These are phyloP conservation scores for Brachystomella parvula DNA, from an alignment of 1,140 invertebrate species.

Conservation along the genomic window DNA sequence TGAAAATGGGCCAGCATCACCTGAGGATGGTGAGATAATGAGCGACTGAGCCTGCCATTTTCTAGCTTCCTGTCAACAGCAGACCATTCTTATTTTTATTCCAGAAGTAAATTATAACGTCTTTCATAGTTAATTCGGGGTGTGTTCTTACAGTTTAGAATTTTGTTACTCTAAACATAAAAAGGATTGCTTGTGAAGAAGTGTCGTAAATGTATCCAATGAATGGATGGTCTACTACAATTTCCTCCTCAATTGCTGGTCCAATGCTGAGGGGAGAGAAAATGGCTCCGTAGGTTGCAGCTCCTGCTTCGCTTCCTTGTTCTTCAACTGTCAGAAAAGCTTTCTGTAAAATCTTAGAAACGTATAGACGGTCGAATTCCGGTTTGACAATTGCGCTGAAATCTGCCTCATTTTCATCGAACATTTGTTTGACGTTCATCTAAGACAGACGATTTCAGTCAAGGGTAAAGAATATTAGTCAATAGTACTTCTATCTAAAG, in stretches of 20 bases:
- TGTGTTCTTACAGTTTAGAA: slow-evolving; percentile 16
- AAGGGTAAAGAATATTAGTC: not conserved
- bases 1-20: no score
- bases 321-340: slow-evolving; percentile 14
- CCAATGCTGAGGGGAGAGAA: slow-evolving; percentile 32
- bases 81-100: no score
- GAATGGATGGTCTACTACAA: slow-evolving; percentile 24
- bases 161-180: slow-evolving; percentile 15
- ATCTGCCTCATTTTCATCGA: slow-evolving; percentile 20
- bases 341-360: slow-evolving; percentile 26
- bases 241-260: slow-evolving; percentile 26
- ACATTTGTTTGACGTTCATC: slow-evolving; percentile 13
- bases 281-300: slow-evolving; percentile 23
- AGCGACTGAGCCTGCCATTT: no score
- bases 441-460: not conserved
- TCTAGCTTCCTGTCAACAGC: no score
- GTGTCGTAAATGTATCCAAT: slow-evolving; percentile 29
- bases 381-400: slow-evolving; percentile 13
- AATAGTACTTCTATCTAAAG: no score
- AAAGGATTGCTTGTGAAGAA: slow-evolving; percentile 17
- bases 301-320: slow-evolving; percentile 21
- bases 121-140: no score
- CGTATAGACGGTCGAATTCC: not conserved
- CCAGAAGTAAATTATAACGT: no score
- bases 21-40: no score